phyloP scores from a whole-genome alignment of 1,140 invertebrate genomes.

The Drosophila kanapiae region DNA sequence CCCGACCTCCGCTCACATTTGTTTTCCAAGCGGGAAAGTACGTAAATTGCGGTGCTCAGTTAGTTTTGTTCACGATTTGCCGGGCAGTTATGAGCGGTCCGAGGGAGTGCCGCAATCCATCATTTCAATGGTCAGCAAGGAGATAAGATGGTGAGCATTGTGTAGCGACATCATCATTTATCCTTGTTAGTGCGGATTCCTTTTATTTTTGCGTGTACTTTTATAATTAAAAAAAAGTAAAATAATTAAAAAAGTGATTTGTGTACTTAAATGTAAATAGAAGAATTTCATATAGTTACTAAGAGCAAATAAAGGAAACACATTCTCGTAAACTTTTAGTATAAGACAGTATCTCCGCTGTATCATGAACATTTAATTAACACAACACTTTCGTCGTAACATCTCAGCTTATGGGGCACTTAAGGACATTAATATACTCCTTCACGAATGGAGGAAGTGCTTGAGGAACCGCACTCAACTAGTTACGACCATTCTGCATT shows the following conservation, averaged over 20 bases:
- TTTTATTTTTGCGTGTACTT: neutral
- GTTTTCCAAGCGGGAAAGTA: slow-evolving; percentile 26
- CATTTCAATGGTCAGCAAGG: slow-evolving; percentile 19
- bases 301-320: no score
- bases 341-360: neutral
- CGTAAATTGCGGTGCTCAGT: slow-evolving; percentile 33
- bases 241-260: neutral
- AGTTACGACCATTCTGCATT: slow-evolving; percentile 26
- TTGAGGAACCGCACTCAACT: slow-evolving; percentile 5
- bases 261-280: neutral
- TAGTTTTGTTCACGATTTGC: slow-evolving; percentile 34
- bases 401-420: slow-evolving; percentile 36
- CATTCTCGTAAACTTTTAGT: slow-evolving; percentile 8
- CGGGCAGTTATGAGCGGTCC: slow-evolving; percentile 33
- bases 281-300: neutral
- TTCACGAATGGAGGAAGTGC: neutral
- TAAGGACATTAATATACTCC: slow-evolving; percentile 24
- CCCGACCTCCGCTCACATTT: slow-evolving; percentile 39
- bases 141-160: neutral
- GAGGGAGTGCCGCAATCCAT: slow-evolving; percentile 28
- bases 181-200: neutral
- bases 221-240: neutral
- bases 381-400: slow-evolving; percentile 19
- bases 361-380: slow-evolving; percentile 42
- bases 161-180: slow-evolving; percentile 17